Conservation (phyloP, 2,113 vertebrate genomes). For the Litocranius walleri region DNA sequence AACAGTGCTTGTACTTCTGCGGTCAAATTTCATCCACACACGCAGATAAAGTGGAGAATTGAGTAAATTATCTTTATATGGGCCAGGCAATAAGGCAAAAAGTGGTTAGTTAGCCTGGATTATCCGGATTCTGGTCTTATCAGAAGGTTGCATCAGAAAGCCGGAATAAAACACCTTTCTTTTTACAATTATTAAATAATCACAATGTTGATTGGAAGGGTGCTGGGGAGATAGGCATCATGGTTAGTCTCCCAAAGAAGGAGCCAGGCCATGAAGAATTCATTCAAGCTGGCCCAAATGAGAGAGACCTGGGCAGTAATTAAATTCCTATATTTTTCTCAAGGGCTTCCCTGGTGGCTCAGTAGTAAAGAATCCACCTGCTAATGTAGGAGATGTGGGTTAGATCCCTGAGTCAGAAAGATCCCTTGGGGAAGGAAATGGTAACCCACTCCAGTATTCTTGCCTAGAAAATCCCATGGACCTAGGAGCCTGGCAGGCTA, state of each 20-base stretch:
- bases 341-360: neutral
- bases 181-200: slow-evolving; percentile 11
- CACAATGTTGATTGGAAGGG: neutral
- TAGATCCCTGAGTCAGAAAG: neutral
- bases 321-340: slow-evolving; percentile 17
- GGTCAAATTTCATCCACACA: slow-evolving; percentile 22
- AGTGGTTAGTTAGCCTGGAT: neutral
- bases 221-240: neutral
- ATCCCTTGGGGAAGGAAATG: neutral
- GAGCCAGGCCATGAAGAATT: neutral
- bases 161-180: slow-evolving; percentile 26
- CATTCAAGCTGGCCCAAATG: slow-evolving; percentile 28
- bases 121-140: slow-evolving; percentile 33
- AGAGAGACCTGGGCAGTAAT: neutral
- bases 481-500: neutral
- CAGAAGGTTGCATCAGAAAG: neutral
- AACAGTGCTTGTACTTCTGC: neutral
- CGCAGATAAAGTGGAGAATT: slow-evolving; percentile 13
- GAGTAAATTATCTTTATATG: slow-evolving; percentile 36
- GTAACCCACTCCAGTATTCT: neutral
- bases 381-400: neutral
- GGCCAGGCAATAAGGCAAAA: slow-evolving; percentile 33
- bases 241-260: neutral
- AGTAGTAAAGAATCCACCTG: neutral
- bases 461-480: neutral